Base-by-base conservation (phyloP, 2,797 vertebrate genomes). In the Myotis findleyi region DNA sequence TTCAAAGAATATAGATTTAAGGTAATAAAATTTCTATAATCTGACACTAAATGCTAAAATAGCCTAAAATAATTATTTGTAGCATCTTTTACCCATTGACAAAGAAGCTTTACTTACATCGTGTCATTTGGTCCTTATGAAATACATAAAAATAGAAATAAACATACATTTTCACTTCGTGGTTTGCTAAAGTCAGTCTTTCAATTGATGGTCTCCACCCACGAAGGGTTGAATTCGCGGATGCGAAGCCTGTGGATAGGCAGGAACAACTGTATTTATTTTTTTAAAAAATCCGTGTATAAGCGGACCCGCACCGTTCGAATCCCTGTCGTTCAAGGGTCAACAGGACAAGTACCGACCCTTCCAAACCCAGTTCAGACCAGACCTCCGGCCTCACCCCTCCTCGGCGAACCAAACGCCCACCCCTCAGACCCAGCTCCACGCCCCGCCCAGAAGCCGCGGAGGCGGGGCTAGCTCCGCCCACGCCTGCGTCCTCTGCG, bases 381-480 rank as follows among this genome's bases (percentile, higher is more conserved):
- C 11, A 4, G 7, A 62, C 30, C 23, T 12, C 27, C 4, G 0
- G 8, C n/a, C 33, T 75, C 55, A 20, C 16, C 17, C 25, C 20
- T 57, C 23, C 38, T 27, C 14, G 5, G 25, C 23, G 38, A 51
- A 55, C 66, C 18, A 6, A 0, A n/a, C 7, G 33, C 21, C 17
- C 20, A 44, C 16, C 2, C 20, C 5, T 4, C 4, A 1, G 0
- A 69, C 5, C 12, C 3, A 10, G 5, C 27, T 2, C 0, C 27
- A 1, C 44, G 33, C 44, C 17, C 2, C 3, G 6, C 8, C 2
- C 14, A 1, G 4, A 38, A 3, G 20, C 51, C 33, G 0, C 0
- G 3, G 17, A n/a, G 17, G 23, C 81, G 59, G 0, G 20, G 51
- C 93, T 88, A 87, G 95, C 95, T 44, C 95, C 90, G 77, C 96